Base-by-base conservation (phyloP, 2,797 vertebrate genomes). In the Balearica regulorum region DNA sequence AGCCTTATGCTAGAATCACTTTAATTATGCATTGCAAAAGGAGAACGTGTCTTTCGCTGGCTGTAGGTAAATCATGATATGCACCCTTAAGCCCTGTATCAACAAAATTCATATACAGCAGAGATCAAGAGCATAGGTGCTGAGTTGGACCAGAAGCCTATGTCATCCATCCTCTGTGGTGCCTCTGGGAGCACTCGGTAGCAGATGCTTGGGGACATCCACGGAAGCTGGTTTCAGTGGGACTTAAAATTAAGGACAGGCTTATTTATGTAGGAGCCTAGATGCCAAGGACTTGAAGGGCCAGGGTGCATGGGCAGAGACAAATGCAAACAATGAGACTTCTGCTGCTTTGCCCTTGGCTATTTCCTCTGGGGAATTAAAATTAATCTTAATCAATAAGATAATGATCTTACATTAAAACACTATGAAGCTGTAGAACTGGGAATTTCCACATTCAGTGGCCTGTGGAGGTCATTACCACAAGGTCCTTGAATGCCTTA, bases 401-500 rank as follows among this genome's bases (percentile, higher is more conserved):
- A 28, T 68, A 71, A 69, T 58, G 31, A 64, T 79, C 14, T 89
- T 84, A 58, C 1, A 9, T 81, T 81, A 62, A 55, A 82, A 72
- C 62, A 5, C 29, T 55, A 39, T 35, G 21, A 86, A 91, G 57
- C 7, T 79, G 18, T 62, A 61, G 26, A 13, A 31, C 18, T 48
- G 57, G 6, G 7, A 84, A 44, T 87, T 93, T 83, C 37, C 26
- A 80, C 19, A 28, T 80, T 62, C 44, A 17, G 55, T 57, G 18
- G 13, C 31, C 29, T 0, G 0, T n/a, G 71, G 22, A 73, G 6
- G 25, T 73, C 51, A 44, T 28, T 35, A 66, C n/a, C 44, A 35
- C 24, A 43, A 7, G 4, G 60, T 54, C 19, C 43, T 15, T 70
- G 6, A 79, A 48, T 7, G 11, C 25, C 33, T 76, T 79, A 58